Conservation (phyloP, 2,113 vertebrate genomes). For the Tetrao urogallus region DNA sequence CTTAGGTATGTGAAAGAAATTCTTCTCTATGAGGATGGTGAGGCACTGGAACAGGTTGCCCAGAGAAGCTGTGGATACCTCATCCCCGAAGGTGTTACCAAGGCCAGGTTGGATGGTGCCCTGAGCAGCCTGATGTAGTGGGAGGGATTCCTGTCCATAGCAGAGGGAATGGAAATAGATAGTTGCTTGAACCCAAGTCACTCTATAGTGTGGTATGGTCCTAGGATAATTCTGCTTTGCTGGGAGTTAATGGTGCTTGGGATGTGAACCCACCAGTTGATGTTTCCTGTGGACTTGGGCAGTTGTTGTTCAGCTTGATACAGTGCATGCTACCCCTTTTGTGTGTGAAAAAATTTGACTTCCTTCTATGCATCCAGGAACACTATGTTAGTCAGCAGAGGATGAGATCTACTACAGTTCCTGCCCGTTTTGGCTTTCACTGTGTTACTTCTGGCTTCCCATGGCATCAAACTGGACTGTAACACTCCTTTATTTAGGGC, state of each 20-base stretch:
- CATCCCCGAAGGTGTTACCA: background rate
- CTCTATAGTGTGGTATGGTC: background rate
- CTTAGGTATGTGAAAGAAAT: background rate
- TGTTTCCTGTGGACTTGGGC: background rate
- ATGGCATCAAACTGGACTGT: background rate
- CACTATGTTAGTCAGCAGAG: background rate
- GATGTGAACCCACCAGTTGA: background rate
- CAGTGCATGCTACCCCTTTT: background rate
- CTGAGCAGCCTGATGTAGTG: background rate
- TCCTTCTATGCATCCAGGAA: background rate
- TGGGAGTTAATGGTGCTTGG: background rate
- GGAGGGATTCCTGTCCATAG: background rate
- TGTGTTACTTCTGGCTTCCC: background rate
- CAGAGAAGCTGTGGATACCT: background rate
- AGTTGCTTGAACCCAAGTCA: background rate
- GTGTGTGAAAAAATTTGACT: background rate
- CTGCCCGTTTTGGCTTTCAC: background rate
- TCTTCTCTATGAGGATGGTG: background rate
- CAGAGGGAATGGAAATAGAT: background rate
- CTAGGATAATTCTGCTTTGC: background rate
- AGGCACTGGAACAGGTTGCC: background rate
- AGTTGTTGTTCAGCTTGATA: background rate
- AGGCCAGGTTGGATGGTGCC: background rate
- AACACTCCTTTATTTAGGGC: background rate
- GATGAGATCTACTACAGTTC: background rate